These are phyloP conservation scores for Magallana nippona DNA, from an alignment of 2,888 invertebrate genomes.

Conservation along the genomic window DNA sequence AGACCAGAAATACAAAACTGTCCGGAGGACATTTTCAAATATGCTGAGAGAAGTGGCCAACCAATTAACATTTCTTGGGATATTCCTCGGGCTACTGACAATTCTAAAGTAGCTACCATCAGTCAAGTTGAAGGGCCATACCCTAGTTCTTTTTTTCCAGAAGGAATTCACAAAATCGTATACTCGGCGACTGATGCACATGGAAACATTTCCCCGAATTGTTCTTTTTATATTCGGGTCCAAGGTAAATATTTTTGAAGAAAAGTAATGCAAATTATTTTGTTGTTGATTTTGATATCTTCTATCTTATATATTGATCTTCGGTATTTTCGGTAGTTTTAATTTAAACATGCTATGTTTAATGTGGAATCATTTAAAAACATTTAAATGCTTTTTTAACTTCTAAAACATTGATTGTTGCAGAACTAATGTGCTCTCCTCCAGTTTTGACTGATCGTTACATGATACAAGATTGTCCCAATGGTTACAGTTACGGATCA, in stretches of 20 bases:
- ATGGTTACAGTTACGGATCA: slow-evolving; percentile 35
- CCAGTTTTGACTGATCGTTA: slow-evolving; percentile 20
- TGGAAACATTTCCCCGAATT: slow-evolving; percentile 42
- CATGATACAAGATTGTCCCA: slow-evolving; percentile 25
- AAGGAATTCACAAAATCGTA: slow-evolving; percentile 20
- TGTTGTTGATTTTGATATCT: too few species aligned
- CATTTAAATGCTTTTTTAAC: too few species aligned
- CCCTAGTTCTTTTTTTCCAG: slow-evolving; percentile 36
- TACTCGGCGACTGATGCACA: slow-evolving; percentile 39
- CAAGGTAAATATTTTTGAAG: slow-evolving; percentile 27
- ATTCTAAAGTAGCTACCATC: slow-evolving; percentile 35
- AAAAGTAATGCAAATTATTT: not conserved
- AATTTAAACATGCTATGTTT: too few species aligned
- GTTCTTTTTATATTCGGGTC: slow-evolving; percentile 43
- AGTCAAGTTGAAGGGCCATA: slow-evolving; percentile 12
- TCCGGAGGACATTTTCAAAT: slow-evolving; percentile 24
- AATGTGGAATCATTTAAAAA: too few species aligned
- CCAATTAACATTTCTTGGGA: slow-evolving; percentile 39
- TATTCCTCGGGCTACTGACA: slow-evolving; percentile 42
- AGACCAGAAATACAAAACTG: slow-evolving; percentile 36
- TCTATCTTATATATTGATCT: too few species aligned
- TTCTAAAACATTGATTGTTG: not conserved
- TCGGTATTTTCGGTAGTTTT: too few species aligned
- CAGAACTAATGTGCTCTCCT: slow-evolving; percentile 31
- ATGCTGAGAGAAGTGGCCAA: slow-evolving; percentile 39